Percentiles rank a stretch among this genome's conserved stretches.
These are phyloP conservation scores for Amphimallon solstitiale DNA, from an alignment of 2,888 invertebrate species.

Conservation along the genomic window DNA sequence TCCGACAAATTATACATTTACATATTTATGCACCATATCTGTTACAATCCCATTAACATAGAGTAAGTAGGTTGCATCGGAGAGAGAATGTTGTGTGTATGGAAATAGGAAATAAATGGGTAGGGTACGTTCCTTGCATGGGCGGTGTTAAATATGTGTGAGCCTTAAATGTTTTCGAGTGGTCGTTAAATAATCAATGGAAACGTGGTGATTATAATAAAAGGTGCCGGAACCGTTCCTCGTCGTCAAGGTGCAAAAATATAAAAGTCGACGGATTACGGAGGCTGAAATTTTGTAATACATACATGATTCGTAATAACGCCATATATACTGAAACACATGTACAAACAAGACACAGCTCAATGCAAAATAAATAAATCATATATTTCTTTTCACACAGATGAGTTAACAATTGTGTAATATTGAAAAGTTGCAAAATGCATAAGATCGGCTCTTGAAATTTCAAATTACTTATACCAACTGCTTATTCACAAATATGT, in stretches of 20 bases:
- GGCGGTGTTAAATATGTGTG: constrained; percentile 38
- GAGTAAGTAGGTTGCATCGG: constrained; percentile 39
- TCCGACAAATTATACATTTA: constrained; percentile 40
- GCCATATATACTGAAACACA: constrained; percentile 4
- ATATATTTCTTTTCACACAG: not conserved
- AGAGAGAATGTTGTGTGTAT: constrained; percentile 37
- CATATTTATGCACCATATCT: constrained; percentile 41
- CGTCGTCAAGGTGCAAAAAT: constrained; percentile 36
- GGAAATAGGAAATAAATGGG: constrained; percentile 41
- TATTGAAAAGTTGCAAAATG: too few relatives aligned
- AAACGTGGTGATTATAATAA: constrained; percentile 40
- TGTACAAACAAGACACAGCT: not conserved
- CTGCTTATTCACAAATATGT: too few relatives aligned
- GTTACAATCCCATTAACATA: constrained; percentile 41
- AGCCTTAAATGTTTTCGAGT: constrained; percentile 42
- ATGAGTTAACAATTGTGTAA: not conserved
- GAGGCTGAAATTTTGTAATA: constrained; percentile 34
- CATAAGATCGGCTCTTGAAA: too few relatives aligned
- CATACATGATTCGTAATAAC: constrained; percentile 9
- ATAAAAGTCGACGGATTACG: constrained; percentile 18
- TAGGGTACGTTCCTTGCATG: constrained; percentile 36
- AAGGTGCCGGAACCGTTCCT: constrained; percentile 40
- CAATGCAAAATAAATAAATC: not conserved
- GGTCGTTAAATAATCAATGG: constrained; percentile 42
- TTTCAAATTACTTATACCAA: too few relatives aligned